Percentiles rank a stretch among this genome's conserved stretches.
These are phyloP conservation scores for Silurus asotus DNA, from an alignment of 2,113 vertebrate genomes.

Conservation along the genomic window DNA sequence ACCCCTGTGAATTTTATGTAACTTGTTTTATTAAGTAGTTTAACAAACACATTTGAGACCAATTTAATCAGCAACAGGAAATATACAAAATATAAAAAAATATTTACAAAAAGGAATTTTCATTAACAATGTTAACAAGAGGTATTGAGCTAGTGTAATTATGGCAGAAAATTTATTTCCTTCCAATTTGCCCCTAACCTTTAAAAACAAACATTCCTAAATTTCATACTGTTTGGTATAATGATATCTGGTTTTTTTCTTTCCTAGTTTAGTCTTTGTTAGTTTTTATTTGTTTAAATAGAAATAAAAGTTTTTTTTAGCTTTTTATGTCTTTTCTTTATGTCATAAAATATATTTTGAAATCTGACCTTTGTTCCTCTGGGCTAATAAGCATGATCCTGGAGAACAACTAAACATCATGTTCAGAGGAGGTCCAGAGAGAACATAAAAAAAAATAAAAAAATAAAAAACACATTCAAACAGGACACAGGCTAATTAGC, in stretches of 20 bases:
- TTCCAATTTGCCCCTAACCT: not conserved
- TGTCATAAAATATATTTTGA: not conserved
- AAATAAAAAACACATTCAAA: not conserved
- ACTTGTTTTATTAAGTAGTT: too few species aligned
- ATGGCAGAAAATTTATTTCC: not conserved
- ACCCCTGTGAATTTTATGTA: too few species aligned
- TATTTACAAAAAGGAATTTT: too few species aligned
- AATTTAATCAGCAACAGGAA: too few species aligned
- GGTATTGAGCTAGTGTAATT: not conserved
- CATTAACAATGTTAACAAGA: too few species aligned
- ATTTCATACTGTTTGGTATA: not conserved
- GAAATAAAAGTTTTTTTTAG: not conserved
- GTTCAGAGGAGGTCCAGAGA: not conserved
- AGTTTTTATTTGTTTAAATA: not conserved
- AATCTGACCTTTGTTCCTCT: not conserved
- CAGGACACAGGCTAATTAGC: slow-evolving; percentile 39
- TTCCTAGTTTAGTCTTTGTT: not conserved
- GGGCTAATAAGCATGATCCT: not conserved
- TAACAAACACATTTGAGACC: too few species aligned
- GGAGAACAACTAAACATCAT: not conserved
- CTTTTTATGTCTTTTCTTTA: not conserved
- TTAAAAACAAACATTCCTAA: not conserved
- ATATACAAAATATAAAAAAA: too few species aligned
- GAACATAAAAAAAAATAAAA: not conserved
- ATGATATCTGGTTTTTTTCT: not conserved